Evolutionary conservation across 2,113 vertebrate genomes (phyloP), one percentile per base, ranked within the genome.

Genomic region (Elachura formosa): DNA sequence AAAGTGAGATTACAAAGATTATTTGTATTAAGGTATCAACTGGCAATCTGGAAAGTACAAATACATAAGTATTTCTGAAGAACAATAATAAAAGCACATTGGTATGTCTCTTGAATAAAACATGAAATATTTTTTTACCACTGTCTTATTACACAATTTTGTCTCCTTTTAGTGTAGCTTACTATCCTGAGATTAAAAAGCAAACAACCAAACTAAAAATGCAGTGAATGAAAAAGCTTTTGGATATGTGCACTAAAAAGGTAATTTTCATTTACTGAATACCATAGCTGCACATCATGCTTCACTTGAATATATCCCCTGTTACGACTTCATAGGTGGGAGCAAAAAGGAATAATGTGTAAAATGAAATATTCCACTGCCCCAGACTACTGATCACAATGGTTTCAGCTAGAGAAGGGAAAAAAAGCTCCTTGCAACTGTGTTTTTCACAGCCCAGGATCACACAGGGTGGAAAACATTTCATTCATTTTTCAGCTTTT

Each of bases 401-500:
- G 23, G 20, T 79, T 83, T 82, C 55, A 83, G 13, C 45, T 43
- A 51, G 14, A 62, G 14, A 52, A 40, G 7, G 20, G 12, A 5
- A 54, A 49, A 56, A 54, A 90, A 38, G 3, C 11, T 85, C 58
- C 36, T 81, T 84, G 16, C 25, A 56, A 34, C n/a, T 34, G 10
- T 62, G 31, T 54, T 87, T 89, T 86, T 94, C 88, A 73, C 51
- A 83, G 45, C 21, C n/a, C 40, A 48, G 49, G 77, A 76, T 80
- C 78, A 68, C 56, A 62, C 24, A 56, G 7, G 23, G 28, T 71
- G 6, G 62, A 90, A 94, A 33, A 46, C 8, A 85, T 87, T 95
- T 89, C 22, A 94, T 92, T 96, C 46, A 61, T 59, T 94, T 79
- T 86, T 73, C 43, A 91, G 29, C 24, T 93, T 77, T 61, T 73